Evolutionary conservation across 2,113 vertebrate genomes (phyloP), one percentile per base, ranked within the genome.

Genomic region (Menura novaehollandiae): DNA sequence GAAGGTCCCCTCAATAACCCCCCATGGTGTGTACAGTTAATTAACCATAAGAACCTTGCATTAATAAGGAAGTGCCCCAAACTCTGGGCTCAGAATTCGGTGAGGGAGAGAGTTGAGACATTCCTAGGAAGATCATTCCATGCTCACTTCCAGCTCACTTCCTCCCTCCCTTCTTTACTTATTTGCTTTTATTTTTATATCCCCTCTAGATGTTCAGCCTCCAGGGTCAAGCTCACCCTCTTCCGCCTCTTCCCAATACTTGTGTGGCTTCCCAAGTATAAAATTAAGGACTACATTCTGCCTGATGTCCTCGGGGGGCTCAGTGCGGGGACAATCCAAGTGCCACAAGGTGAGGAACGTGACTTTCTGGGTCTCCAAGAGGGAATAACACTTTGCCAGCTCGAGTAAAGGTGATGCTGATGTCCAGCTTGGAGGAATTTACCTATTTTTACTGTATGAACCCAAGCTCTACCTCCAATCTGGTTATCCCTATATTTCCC

Each of bases 181-280:
- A 41, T 22, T 60, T 49, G 20, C 8, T 1, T 63, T 44, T 3
- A 27, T 47, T 35, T 32, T 44, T 18, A 7, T 15, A 8, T 80
- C 71, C 88, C 52, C 58, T 76, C 62, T 44, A 99, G 99, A 81
- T 99, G 99, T 66, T 99, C 99, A 15, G 86, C 96, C 2, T 78
- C 98, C 81, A 98, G 98, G 60, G 33, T 99, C 84, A 99, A 98
- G 91, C 76, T 97, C 26, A 63, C 98, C 67, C 82, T 99, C 62
- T 97, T 98, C 44, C 97, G 98, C 92, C 97, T 99, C 66, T 96
- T 99, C 83, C 99, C 99, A 0, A 97, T 99, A 5, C 98, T 99
- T 24, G 97, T 97, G 56, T 99, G 99, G 99, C 98, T 99, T 8
- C 99, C 99, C 89, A 99, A 98, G 94, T 99, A 99, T 88, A 99